Base-by-base conservation (phyloP, 2,888 invertebrate genomes). In the Fragum sueziense region DNA sequence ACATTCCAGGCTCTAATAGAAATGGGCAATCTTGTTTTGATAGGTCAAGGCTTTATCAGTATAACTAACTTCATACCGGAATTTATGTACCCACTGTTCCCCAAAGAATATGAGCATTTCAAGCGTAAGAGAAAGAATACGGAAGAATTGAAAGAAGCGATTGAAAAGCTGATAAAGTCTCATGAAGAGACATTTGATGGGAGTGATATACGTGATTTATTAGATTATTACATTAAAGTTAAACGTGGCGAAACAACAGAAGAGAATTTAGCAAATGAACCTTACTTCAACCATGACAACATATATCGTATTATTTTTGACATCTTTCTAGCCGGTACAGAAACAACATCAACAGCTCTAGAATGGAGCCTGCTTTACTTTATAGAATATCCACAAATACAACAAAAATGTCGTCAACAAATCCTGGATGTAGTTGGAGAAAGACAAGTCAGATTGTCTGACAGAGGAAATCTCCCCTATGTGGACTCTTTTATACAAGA, bases 331-430 rank as follows among this genome's bases (percentile, higher is more conserved):
- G 89, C 84, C 3, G 88, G 89, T 9, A 85, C 88, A 0, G 89
- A 89, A 37, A 88, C 89, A 6, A 86, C 88, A 0, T 86, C 84
- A n/a, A 86, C 85, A 17, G 76, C 87, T 0, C 47, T 89, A 0
- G 75, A 83, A 17, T 89, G 88, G 89, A 71, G 78, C 11, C 74
- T 89, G 29, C 78, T 89, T 6, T 86, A 85, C 73, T 82, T 88
- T 74, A 82, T 87, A 25, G 76, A 76, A 29, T 81, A 84, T 68
- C 86, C 88, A 1, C 84, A 87, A 17, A 80, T 89, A 17, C 88
- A 88, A 70, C 47, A 76, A 41, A 80, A 76, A 59, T 88, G 86
- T 47, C 85, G 76, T n/a, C 70, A 82, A 20, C 82, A 82, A 61
- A 85, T 88, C 14, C 69, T 14, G 3, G 70, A 54, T 2, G 17